phyloP scores from a whole-genome alignment of 2,888 invertebrate genomes.

The Dicycla oo region DNA sequence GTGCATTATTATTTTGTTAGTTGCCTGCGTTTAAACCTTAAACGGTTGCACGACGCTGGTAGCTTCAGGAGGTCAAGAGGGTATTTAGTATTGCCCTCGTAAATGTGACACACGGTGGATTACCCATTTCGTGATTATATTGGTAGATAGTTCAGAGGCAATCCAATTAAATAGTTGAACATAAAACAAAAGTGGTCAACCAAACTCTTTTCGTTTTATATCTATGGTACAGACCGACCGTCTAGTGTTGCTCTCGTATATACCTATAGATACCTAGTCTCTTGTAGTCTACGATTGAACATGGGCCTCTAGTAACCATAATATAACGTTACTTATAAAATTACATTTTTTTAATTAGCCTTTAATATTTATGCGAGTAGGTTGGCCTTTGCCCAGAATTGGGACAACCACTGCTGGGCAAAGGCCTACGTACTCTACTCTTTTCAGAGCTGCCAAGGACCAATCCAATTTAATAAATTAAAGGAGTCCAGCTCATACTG shows the following conservation, averaged over 20 bases:
- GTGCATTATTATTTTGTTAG: slow-evolving; percentile 60
- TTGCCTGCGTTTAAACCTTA: slow-evolving; percentile 48
- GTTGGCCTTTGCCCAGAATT: too few species aligned
- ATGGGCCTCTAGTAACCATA: background rate
- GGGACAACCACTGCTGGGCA: too few species aligned
- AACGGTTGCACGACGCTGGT: slow-evolving; percentile 55
- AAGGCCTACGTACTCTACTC: too few species aligned
- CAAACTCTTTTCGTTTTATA: background rate
- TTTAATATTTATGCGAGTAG: too few species aligned
- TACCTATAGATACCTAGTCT: background rate
- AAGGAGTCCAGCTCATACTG: too few species aligned
- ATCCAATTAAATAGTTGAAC: background rate
- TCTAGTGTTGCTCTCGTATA: background rate
- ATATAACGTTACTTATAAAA: slow-evolving; percentile 1
- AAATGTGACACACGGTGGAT: slow-evolving; percentile 4
- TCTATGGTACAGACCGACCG: too few species aligned
- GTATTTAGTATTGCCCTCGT: slow-evolving; percentile 17
- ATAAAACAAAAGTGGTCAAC: background rate
- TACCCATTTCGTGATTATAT: background rate
- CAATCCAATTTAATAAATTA: too few species aligned
- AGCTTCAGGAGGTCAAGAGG: slow-evolving; percentile 45
- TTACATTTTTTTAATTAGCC: too few species aligned
- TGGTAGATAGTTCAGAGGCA: background rate
- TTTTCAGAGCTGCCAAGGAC: too few species aligned
- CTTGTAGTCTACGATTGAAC: background rate